Percentiles rank a stretch among this genome's conserved stretches.
Evolutionary conservation across 2,888 invertebrate genomes (phyloP).

Genomic region (Phyllotreta cruciferae): DNA sequence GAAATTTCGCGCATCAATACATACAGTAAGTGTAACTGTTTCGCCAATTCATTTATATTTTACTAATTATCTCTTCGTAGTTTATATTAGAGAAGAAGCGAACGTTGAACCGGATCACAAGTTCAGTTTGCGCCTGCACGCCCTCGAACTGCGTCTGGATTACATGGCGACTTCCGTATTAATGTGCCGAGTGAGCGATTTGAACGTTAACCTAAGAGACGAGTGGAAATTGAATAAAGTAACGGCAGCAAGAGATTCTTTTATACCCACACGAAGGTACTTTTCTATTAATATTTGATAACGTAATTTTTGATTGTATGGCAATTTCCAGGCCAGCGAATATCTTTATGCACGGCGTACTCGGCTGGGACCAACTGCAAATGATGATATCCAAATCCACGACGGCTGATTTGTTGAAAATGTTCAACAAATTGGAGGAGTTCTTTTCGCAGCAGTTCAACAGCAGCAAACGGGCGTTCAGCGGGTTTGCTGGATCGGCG

Average conservation of each 20-base stretch:
- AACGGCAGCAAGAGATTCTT: conserved; percentile 60
- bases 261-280: conserved; percentile 71
- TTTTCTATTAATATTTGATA: neutral
- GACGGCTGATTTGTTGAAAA: conserved; percentile 94
- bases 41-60: conserved; percentile 8
- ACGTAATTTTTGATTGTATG: conserved; percentile 2
- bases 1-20: conserved; percentile 89
- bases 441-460: conserved; percentile 98
- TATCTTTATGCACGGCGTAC: conserved; percentile 90
- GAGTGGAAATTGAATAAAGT: conserved; percentile 80
- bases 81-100: conserved; percentile 89
- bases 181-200: conserved; percentile 85
- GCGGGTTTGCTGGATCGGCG: conserved; percentile 54
- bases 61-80: conserved; percentile 59
- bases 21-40: conserved; percentile 67
- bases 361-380: conserved; percentile 96
- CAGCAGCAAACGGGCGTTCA: conserved; percentile 90
- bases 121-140: conserved; percentile 80
- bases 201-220: conserved; percentile 82
- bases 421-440: conserved; percentile 95
- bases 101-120: conserved; percentile 83
- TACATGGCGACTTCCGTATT: conserved; percentile 98
- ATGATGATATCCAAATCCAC: conserved; percentile 97
- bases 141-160: conserved; percentile 89
- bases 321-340: conserved; percentile 73